phyloP scores from a whole-genome alignment of 2,888 invertebrate genomes.

The Sepioteuthis lessoniana region DNA sequence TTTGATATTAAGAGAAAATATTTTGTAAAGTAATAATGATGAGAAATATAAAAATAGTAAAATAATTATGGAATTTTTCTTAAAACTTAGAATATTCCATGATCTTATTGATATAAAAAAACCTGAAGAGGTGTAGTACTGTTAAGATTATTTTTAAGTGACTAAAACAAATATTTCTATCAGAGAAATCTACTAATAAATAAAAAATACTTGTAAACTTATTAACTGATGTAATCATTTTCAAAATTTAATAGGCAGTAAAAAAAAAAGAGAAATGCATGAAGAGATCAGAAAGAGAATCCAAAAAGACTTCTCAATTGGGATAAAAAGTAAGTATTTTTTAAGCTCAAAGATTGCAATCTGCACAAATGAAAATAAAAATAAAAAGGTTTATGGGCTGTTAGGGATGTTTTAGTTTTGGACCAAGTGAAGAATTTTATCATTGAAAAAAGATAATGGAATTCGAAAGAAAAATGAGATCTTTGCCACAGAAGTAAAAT shows the following conservation, averaged over 20 bases:
- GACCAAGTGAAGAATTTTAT: conserved; percentile 33
- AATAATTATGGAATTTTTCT: not conserved
- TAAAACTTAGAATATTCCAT: not conserved
- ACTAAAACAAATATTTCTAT: not conserved
- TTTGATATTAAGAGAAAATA: not conserved
- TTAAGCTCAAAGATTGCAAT: not conserved
- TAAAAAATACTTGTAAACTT: too few species aligned
- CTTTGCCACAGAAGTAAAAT: not conserved
- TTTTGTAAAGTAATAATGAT: not conserved
- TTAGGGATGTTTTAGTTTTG: not conserved
- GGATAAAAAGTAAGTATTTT: not conserved
- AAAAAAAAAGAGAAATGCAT: not conserved
- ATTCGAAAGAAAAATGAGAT: conserved; percentile 23
- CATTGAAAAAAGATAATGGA: not conserved
- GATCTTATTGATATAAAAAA: not conserved
- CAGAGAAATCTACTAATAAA: not conserved
- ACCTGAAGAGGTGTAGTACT: not conserved
- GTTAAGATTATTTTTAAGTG: too few species aligned
- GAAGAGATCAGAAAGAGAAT: not conserved
- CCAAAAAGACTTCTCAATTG: not conserved
- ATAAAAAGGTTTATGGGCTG: not conserved
- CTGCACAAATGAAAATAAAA: conserved; percentile 16
- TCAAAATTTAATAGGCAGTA: not conserved
- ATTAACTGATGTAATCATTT: not conserved
- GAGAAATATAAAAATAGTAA: not conserved